Percentiles rank a stretch among this genome's conserved stretches.
These are phyloP conservation scores for Serinus canaria DNA, from an alignment of 2,113 vertebrate species.

Conservation along the genomic window DNA sequence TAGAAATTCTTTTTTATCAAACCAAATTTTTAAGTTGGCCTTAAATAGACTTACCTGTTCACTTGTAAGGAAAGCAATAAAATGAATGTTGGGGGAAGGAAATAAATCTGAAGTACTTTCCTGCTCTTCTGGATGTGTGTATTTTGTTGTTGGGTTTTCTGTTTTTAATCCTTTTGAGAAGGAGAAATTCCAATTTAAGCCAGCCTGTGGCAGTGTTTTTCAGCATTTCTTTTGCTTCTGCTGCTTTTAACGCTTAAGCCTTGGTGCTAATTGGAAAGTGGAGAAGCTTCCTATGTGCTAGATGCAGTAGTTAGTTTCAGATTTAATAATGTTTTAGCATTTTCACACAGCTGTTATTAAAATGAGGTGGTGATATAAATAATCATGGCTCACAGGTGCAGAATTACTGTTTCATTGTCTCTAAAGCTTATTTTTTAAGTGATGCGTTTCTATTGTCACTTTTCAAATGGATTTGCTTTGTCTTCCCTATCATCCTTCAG, in stretches of 20 bases:
- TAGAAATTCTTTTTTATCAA: neutral
- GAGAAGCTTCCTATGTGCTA: neutral
- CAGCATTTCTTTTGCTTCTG: slow-evolving; percentile 40
- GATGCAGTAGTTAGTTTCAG: neutral
- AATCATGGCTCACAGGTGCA: neutral
- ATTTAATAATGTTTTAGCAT: neutral
- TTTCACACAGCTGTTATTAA: neutral
- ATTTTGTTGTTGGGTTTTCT: neutral
- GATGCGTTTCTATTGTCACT: neutral
- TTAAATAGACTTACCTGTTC: neutral
- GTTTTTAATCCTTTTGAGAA: neutral
- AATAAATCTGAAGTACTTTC: neutral
- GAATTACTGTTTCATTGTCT: neutral
- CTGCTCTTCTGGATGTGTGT: neutral
- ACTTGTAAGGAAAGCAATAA: neutral
- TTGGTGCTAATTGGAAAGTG: neutral
- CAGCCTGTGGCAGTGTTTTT: slow-evolving; percentile 64
- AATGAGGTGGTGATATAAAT: neutral
- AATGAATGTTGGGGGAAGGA: neutral
- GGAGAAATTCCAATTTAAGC: slow-evolving; percentile 40
- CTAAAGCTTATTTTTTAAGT: neutral
- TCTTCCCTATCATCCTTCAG: neutral
- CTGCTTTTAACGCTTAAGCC: neutral
- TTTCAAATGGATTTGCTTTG: neutral
- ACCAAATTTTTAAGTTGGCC: neutral